phyloP scores from a whole-genome alignment of 1,140 invertebrate species.

The Heliconius hewitsoni region DNA sequence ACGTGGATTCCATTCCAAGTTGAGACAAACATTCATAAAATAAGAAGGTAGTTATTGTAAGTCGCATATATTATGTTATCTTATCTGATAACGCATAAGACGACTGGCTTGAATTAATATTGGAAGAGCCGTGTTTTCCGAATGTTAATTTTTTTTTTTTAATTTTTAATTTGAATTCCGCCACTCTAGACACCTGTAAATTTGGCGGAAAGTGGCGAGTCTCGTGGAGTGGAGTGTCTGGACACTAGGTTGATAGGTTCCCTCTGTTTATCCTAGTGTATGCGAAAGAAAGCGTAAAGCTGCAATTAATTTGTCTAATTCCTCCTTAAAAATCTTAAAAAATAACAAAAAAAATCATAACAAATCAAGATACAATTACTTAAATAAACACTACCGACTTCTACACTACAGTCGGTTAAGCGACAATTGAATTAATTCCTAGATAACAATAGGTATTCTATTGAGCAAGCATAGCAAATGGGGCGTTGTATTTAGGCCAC shows the following conservation, averaged over 20 bases:
- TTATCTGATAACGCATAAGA: neutral
- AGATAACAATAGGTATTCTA: constrained; percentile 20
- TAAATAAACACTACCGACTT: neutral
- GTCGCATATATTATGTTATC: neutral
- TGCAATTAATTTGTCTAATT: too few species aligned
- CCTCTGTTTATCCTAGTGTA: neutral
- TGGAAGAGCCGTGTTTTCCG: too few species aligned
- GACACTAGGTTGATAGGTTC: neutral
- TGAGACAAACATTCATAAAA: neutral
- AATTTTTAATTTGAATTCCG: neutral
- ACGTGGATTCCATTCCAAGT: neutral
- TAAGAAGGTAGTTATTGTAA: too few species aligned
- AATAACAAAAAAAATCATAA: too few species aligned
- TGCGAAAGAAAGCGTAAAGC: too few species aligned
- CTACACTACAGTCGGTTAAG: neutral
- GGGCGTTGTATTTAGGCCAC: neutral
- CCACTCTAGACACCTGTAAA: neutral
- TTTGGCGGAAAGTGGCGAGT: neutral
- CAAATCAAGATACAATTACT: too few species aligned
- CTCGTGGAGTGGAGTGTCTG: neutral
- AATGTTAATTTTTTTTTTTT: too few species aligned
- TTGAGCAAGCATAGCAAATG: constrained; percentile 12
- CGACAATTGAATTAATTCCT: constrained; percentile 16
- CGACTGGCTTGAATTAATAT: neutral
- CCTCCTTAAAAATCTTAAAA: too few species aligned